Evolutionary conservation across 2,797 vertebrate species (phyloP).

Genomic region (Cyclura pinguis): DNA sequence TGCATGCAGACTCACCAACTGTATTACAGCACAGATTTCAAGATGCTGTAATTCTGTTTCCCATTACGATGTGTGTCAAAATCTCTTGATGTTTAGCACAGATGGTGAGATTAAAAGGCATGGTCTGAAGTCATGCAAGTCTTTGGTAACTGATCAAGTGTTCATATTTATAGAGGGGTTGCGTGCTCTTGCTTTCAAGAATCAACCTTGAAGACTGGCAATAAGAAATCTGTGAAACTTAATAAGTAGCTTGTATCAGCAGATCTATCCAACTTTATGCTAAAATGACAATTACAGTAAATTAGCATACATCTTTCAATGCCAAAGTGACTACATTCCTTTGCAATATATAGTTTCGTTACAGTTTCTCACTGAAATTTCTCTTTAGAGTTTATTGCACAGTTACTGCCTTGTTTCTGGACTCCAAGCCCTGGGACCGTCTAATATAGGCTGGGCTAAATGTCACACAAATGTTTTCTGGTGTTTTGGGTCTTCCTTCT

Average conservation of each 20-base stretch:
- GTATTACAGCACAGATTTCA: neutral
- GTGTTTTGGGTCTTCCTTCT: too few species aligned
- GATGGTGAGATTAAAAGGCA: slow-evolving; percentile 44
- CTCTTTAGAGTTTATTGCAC: neutral
- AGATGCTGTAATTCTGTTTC: neutral
- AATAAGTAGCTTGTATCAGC: neutral
- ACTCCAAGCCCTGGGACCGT: too few species aligned
- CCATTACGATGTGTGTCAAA: slow-evolving; percentile 11
- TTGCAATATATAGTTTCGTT: neutral
- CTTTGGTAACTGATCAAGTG: slow-evolving; percentile 39
- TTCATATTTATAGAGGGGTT: neutral
- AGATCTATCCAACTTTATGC: neutral
- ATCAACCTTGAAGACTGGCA: neutral
- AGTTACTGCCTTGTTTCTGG: neutral
- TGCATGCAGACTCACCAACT: neutral
- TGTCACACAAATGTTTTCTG: too few species aligned
- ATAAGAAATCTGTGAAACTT: slow-evolving; percentile 6
- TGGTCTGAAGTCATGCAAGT: slow-evolving; percentile 29
- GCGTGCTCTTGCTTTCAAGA: neutral
- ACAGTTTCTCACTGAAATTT: neutral
- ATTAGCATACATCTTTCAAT: neutral
- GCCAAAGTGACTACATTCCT: neutral
- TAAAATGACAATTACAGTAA: neutral
- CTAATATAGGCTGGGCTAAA: too few species aligned
- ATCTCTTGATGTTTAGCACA: slow-evolving; percentile 38